phyloP scores from a whole-genome alignment of 2,797 vertebrate species.

The Ceryle rudis region DNA sequence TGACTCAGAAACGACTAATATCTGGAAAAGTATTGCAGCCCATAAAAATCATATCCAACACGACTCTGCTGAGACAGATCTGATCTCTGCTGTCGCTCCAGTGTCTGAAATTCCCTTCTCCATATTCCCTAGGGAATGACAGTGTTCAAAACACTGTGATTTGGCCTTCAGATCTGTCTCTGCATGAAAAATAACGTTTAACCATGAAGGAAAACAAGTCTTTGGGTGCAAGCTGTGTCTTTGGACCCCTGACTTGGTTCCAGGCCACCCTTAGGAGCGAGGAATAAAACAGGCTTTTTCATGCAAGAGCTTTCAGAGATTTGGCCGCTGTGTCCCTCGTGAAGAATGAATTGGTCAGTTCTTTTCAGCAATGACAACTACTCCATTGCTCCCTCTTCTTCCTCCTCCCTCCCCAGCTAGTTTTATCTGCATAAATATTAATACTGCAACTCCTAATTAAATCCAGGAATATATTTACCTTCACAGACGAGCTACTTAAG shows the following conservation, averaged over 20 bases:
- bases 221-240: background rate
- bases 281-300: background rate
- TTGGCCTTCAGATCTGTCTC: background rate
- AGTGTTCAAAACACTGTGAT: background rate
- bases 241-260: background rate
- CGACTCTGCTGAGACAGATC: background rate
- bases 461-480: slow-evolving; percentile 74
- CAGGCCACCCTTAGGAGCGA: background rate
- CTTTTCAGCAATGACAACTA: background rate
- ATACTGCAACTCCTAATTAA: slow-evolving; percentile 77
- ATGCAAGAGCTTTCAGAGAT: background rate
- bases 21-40: background rate
- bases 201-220: background rate
- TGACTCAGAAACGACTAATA: background rate
- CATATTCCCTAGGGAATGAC: background rate
- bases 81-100: background rate
- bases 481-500: slow-evolving; percentile 53
- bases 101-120: background rate
- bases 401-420: background rate
- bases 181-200: background rate
- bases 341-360: background rate
- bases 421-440: slow-evolving; percentile 79
- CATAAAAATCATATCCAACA: background rate
- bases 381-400: background rate
- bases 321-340: background rate